Conservation (phyloP, 2,113 vertebrate genomes). For the Corvus hawaiiensis region DNA sequence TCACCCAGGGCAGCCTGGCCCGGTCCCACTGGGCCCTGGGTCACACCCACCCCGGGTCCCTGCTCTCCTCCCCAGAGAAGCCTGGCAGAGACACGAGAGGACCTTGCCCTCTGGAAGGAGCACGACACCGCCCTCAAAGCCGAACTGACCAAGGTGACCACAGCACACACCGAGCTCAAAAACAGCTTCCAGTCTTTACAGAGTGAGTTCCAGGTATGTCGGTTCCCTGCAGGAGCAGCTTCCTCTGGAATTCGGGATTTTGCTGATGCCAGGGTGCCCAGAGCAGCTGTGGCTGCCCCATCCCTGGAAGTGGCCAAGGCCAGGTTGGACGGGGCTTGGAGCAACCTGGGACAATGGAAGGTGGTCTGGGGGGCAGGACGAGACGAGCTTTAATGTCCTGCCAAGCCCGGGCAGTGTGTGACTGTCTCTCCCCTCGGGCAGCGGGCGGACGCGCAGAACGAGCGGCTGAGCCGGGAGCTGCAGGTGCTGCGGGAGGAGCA, state of each 20-base stretch:
- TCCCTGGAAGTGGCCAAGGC: background rate
- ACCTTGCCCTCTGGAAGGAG: constrained; percentile 78
- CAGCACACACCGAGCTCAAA: constrained; percentile 66
- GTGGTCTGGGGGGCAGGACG: background rate
- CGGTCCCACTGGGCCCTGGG: accelerated
- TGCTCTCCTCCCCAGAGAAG: constrained; percentile 69
- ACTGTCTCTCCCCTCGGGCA: background rate
- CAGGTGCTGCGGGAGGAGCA: constrained; percentile 42
- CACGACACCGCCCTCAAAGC: constrained; percentile 73
- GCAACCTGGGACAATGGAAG: accelerated
- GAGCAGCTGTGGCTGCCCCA: background rate
- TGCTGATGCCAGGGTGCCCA: background rate
- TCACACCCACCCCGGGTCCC: background rate
- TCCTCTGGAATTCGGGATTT: accelerated
- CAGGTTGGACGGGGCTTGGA: background rate
- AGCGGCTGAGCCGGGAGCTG: constrained; percentile 55
- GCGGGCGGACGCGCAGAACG: constrained; percentile 27
- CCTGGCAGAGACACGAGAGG: constrained; percentile 67
- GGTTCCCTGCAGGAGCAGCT: background rate
- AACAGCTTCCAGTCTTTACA: constrained; percentile 77
- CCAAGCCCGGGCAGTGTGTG: accelerated
- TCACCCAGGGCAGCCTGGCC: background rate
- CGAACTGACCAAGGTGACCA: constrained; percentile 60
- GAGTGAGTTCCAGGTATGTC: constrained; percentile 81
- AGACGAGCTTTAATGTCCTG: accelerated